Evolutionary conservation across 2,888 invertebrate genomes (phyloP).

Genomic region (Megaustenia siamemsis): DNA sequence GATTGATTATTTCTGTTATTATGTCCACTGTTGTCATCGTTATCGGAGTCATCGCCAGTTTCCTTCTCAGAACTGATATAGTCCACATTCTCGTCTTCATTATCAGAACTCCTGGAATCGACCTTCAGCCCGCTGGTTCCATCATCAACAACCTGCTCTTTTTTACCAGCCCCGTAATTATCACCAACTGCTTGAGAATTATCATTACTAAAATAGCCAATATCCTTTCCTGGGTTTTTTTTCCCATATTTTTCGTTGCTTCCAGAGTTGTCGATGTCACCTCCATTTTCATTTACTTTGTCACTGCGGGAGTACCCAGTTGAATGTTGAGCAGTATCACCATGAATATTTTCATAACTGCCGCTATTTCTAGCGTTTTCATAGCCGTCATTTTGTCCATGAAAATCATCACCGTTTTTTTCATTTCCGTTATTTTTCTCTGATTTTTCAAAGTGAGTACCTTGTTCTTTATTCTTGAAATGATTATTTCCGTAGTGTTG

Average conservation of each 20-base stretch:
- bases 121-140: background rate
- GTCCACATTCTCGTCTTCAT: conserved; percentile 12
- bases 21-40: background rate
- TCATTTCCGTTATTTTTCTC: background rate
- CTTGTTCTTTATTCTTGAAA: background rate
- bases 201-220: background rate
- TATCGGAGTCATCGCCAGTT: background rate
- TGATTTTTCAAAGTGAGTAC: background rate
- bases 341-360: background rate
- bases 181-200: background rate
- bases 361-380: background rate
- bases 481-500: background rate
- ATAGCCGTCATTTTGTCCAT: background rate
- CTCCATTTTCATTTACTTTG: background rate
- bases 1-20: background rate
- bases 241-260: background rate
- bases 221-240: background rate
- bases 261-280: background rate
- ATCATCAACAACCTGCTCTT: background rate
- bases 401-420: background rate
- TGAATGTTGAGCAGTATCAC: background rate
- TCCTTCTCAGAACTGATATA: background rate
- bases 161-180: background rate
- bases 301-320: background rate
- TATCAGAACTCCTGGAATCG: background rate